Conservation (phyloP, 2,888 invertebrate species). For the Synergus laeviventris region DNA sequence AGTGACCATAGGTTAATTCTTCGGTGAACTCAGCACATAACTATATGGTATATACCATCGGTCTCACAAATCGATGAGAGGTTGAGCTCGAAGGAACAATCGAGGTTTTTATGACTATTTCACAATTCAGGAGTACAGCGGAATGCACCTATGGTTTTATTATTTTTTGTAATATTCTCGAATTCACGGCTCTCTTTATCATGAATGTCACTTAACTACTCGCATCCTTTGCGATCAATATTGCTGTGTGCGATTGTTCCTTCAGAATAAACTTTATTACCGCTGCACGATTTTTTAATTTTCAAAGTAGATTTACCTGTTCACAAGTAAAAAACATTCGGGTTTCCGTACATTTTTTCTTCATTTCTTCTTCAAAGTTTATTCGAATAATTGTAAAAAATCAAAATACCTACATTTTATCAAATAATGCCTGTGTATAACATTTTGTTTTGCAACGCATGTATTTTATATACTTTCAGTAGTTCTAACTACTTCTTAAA, state of each 20-base stretch:
- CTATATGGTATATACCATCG: background rate
- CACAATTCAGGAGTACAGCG: background rate
- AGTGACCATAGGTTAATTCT: background rate
- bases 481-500: background rate
- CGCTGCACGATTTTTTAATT: background rate
- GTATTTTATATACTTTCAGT: background rate
- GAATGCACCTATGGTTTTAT: background rate
- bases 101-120: conserved; percentile 3
- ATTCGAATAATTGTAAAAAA: no score
- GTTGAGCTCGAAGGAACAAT: background rate
- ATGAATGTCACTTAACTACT: background rate
- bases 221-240: background rate
- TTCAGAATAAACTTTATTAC: background rate
- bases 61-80: background rate
- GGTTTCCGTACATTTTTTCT: no score
- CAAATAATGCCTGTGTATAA: no score
- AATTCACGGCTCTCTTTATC: background rate
- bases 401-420: no score
- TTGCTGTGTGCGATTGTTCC: background rate
- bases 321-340: no score
- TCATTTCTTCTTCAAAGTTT: no score
- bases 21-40: background rate
- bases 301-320: no score
- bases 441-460: no score
- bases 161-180: background rate